Conservation (phyloP, 2,797 vertebrate genomes). For the Channallabes apus region DNA sequence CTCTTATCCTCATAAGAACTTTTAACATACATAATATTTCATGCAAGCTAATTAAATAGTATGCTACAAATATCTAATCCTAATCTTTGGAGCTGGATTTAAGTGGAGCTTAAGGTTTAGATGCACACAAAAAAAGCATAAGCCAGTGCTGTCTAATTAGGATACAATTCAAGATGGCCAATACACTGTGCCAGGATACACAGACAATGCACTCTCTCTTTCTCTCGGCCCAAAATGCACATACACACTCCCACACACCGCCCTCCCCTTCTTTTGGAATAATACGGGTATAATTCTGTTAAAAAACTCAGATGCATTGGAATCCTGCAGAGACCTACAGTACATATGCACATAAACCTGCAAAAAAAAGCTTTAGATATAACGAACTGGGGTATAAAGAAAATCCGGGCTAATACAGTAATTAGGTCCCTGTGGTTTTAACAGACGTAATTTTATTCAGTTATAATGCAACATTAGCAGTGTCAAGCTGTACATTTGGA, state of each 20-base stretch:
- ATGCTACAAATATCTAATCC: neutral
- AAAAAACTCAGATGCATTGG: no score
- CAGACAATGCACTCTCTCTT: neutral
- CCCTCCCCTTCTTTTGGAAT: constrained; percentile 12
- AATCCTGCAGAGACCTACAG: no score
- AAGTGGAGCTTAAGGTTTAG: neutral
- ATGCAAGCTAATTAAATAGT: neutral
- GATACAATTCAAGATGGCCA: constrained; percentile 22
- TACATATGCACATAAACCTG: no score
- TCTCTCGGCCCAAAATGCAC: neutral
- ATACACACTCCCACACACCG: neutral
- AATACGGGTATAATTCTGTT: neutral
- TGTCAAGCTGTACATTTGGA: no score
- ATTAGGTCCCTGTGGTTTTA: no score
- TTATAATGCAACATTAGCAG: no score
- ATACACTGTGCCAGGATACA: constrained; percentile 16
- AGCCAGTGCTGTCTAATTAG: neutral
- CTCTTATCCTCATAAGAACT: neutral
- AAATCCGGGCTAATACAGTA: no score
- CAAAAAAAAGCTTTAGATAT: no score
- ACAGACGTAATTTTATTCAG: no score
- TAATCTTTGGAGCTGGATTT: neutral
- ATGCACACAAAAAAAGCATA: neutral
- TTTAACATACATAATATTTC: neutral
- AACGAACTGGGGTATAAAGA: no score